Evolutionary conservation across 1,140 invertebrate species (phyloP).

Genomic region (Chionoecetes opilio): DNA sequence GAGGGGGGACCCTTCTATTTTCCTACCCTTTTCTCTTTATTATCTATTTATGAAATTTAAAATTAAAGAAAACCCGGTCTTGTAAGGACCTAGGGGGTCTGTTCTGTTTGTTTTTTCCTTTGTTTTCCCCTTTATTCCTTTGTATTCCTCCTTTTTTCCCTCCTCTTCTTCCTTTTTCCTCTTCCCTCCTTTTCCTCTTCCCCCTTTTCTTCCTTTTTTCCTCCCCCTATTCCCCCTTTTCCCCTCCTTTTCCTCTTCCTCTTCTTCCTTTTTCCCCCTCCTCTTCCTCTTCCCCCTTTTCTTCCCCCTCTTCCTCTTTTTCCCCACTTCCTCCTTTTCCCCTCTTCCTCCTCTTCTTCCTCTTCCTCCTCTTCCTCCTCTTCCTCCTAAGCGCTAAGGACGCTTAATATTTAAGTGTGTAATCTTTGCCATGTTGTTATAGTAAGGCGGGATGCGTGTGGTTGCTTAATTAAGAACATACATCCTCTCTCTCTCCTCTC

Average conservation of each 20-base stretch:
- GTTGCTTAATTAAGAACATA: conserved; percentile 11
- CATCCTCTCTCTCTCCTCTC: neutral
- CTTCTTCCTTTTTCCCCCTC: neutral
- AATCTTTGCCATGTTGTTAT: neutral
- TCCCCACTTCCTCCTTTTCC: neutral
- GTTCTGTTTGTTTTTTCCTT: too few species aligned
- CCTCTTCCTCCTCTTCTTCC: neutral
- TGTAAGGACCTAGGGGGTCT: too few species aligned
- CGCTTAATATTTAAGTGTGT: neutral
- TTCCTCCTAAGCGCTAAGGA: neutral
- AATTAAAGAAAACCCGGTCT: too few species aligned
- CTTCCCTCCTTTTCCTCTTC: neutral
- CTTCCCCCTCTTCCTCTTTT: neutral
- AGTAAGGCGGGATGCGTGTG: neutral
- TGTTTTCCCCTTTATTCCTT: too few species aligned
- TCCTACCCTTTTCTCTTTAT: too few species aligned
- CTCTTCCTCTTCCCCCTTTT: neutral
- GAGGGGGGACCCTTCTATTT: too few species aligned
- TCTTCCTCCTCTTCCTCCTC: neutral
- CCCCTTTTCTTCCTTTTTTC: neutral
- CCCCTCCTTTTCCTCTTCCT: too few species aligned
- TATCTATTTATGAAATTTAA: too few species aligned
- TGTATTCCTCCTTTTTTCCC: too few species aligned
- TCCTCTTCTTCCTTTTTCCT: neutral
- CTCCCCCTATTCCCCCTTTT: too few species aligned